Percentiles rank a stretch among this genome's conserved stretches.
Evolutionary conservation across 2,888 invertebrate genomes (phyloP).

Genomic region (Iselma pallidipennis): DNA sequence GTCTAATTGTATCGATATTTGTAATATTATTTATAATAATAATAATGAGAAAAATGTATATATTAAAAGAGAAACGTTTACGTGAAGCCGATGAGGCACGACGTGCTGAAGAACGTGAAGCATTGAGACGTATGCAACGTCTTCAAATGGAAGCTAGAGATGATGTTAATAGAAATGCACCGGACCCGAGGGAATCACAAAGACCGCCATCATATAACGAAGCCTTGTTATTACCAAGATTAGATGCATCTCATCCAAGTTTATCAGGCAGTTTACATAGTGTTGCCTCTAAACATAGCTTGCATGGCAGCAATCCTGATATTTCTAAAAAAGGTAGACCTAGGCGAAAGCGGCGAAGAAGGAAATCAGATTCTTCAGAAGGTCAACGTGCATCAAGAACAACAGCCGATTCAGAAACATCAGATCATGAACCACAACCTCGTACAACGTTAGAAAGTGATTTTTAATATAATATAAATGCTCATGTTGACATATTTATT

Average conservation of each 20-base stretch:
- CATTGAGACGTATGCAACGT: constrained; percentile 56
- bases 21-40: constrained; percentile 61
- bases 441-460: constrained; percentile 42
- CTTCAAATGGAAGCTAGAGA: constrained; percentile 51
- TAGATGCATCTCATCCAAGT: constrained; percentile 63
- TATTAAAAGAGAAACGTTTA: constrained; percentile 57
- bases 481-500: constrained; percentile 17
- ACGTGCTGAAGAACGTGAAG: constrained; percentile 62
- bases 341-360: constrained; percentile 41
- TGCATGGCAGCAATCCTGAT: constrained; percentile 43
- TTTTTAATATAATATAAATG: constrained; percentile 34
- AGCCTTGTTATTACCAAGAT: constrained; percentile 74
- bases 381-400: constrained; percentile 36
- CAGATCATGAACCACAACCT: constrained; percentile 31
- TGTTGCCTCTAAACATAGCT: constrained; percentile 39
- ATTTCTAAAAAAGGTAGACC: constrained; percentile 39
- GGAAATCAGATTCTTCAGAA: constrained; percentile 38
- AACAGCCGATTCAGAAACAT: constrained; percentile 33
- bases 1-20: constrained; percentile 60
- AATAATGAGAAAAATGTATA: constrained; percentile 61
- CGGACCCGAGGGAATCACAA: constrained; percentile 70
- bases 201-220: constrained; percentile 78
- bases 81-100: constrained; percentile 57
- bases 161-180: constrained; percentile 60
- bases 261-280: constrained; percentile 50